Conservation (phyloP, 2,888 invertebrate species). For the Neoscelio sp. region DNA sequence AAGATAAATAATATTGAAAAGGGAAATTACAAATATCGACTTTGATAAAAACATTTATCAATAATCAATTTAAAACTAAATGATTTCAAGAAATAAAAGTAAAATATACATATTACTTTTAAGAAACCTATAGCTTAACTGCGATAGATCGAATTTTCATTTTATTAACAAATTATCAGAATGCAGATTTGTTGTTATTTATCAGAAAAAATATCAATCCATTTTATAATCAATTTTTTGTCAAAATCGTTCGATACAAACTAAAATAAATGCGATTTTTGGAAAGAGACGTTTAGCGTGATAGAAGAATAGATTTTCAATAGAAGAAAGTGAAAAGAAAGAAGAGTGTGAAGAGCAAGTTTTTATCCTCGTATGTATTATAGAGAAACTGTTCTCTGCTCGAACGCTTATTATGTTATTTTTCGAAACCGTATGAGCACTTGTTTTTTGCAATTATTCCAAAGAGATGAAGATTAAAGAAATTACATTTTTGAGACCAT, state of each 20-base stretch:
- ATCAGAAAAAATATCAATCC: too few relatives aligned
- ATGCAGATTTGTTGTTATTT: too few relatives aligned
- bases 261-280: constrained; percentile 18
- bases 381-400: constrained; percentile 10
- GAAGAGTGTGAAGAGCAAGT: background rate
- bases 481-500: background rate
- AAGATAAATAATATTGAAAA: too few relatives aligned
- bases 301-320: constrained; percentile 16
- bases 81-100: too few relatives aligned
- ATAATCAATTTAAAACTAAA: too few relatives aligned
- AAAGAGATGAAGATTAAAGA: background rate
- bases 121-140: too few relatives aligned
- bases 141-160: too few relatives aligned
- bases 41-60: too few relatives aligned
- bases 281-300: background rate
- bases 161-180: too few relatives aligned
- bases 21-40: too few relatives aligned
- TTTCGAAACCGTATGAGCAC: background rate
- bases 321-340: constrained; percentile 6
- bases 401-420: constrained; percentile 7
- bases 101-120: too few relatives aligned
- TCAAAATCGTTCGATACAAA: constrained; percentile 16
- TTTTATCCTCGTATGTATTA: constrained; percentile 16
- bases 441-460: background rate
- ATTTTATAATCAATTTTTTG: too few relatives aligned